phyloP scores from a whole-genome alignment of 2,888 invertebrate species.

The Drosophila villosipedis region DNA sequence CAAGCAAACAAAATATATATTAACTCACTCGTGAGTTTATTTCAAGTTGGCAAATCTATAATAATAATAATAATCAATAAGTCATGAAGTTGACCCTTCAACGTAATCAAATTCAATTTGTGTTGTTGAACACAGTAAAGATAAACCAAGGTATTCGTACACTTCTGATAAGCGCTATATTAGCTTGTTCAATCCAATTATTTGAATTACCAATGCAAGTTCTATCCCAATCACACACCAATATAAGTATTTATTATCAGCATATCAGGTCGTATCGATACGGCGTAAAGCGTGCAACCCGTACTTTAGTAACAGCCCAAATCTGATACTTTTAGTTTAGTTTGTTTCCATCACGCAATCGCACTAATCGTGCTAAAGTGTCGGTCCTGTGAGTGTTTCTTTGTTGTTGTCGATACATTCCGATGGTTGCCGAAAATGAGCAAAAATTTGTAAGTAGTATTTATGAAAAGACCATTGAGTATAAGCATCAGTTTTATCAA shows the following conservation, averaged over 20 bases:
- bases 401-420: neutral
- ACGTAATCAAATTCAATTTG: constrained; percentile 16
- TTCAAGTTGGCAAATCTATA: constrained; percentile 1
- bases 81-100: neutral
- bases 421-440: constrained; percentile 44
- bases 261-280: constrained; percentile 45
- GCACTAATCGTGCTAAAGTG: constrained; percentile 21
- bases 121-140: constrained; percentile 37
- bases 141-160: constrained; percentile 22
- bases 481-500: constrained; percentile 29
- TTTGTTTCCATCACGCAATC: constrained; percentile 28
- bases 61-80: neutral
- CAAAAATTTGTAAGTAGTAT: constrained; percentile 52
- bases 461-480: neutral
- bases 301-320: neutral
- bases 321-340: constrained; percentile 30
- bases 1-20: neutral
- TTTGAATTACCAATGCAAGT: constrained; percentile 47
- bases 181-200: constrained; percentile 27
- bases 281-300: constrained; percentile 23
- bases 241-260: constrained; percentile 52
- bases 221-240: constrained; percentile 10
- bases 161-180: constrained; percentile 34
- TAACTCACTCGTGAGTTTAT: neutral
- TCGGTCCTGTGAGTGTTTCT: constrained; percentile 3